These are phyloP conservation scores for Chloroclystis v-ata DNA, from an alignment of 2,888 invertebrate genomes.

Conservation along the genomic window DNA sequence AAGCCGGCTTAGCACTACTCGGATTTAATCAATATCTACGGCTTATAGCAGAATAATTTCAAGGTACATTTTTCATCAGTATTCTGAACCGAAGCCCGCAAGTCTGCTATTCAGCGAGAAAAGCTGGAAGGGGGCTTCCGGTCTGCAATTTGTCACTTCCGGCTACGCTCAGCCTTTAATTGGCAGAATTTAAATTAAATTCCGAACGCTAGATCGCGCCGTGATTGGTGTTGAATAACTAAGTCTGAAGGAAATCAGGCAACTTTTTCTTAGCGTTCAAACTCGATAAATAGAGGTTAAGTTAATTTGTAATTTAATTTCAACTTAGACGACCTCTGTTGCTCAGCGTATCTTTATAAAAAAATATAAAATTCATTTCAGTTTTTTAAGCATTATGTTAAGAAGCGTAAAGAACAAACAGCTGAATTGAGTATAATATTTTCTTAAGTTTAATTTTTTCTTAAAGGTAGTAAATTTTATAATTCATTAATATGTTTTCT, in stretches of 20 bases:
- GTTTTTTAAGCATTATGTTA: no score
- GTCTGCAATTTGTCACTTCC: constrained; percentile 44
- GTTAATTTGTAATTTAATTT: neutral
- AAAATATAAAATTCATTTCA: no score
- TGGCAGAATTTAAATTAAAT: constrained; percentile 43
- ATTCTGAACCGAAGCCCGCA: no score
- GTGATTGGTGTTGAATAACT: constrained; percentile 31
- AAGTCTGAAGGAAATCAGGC: constrained; percentile 3
- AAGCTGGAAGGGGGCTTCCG: constrained; percentile 30
- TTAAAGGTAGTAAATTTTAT: no score
- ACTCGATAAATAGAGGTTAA: neutral
- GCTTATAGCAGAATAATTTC: no score
- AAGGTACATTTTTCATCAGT: no score
- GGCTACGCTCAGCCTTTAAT: constrained; percentile 34
- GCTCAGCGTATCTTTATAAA: neutral
- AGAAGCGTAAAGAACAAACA: no score
- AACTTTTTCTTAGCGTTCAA: neutral
- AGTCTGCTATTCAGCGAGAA: constrained; percentile 5
- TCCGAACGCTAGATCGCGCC: constrained; percentile 31
- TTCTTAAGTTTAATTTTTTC: no score
- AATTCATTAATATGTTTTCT: no score
- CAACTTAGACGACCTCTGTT: neutral
- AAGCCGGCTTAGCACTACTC: no score
- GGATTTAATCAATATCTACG: no score
- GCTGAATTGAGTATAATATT: no score